A percentile compares a stretch with the other conserved stretches of the same genome.
Conservation (phyloP, 1,140 invertebrate genomes). For the Drosophila rufa region DNA sequence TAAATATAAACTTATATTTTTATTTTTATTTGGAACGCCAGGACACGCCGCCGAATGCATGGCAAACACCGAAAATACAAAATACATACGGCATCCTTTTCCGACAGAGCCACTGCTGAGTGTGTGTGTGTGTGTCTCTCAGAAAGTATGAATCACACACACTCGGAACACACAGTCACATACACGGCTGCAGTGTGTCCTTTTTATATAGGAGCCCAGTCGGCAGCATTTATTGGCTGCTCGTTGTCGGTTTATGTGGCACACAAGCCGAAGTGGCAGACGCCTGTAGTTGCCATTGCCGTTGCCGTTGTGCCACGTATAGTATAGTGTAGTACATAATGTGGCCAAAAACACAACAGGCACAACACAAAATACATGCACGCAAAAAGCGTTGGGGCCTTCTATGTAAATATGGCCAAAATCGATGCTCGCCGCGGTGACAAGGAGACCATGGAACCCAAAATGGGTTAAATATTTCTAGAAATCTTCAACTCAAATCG, state of each 20-base stretch:
- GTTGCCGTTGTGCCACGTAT: constrained; percentile 7
- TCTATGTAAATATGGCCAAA: constrained; percentile 58
- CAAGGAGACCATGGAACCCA: constrained; percentile 33
- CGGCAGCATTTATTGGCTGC: constrained; percentile 82
- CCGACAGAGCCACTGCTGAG: constrained; percentile 13
- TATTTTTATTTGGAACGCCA: constrained; percentile 59
- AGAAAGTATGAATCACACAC: constrained; percentile 62
- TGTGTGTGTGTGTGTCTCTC: constrained; percentile 19
- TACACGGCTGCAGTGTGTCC: constrained; percentile 72
- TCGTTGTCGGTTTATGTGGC: constrained; percentile 81
- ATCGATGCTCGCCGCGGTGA: constrained; percentile 57
- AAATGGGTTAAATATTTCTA: constrained; percentile 24
- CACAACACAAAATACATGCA: constrained; percentile 52
- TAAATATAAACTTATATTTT: constrained; percentile 84
- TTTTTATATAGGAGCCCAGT: constrained; percentile 64
- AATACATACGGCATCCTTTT: constrained; percentile 62
- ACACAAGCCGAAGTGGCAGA: constrained; percentile 78
- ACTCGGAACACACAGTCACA: constrained; percentile 12
- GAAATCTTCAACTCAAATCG: constrained; percentile 22
- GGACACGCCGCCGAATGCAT: constrained; percentile 46
- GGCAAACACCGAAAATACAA: constrained; percentile 55
- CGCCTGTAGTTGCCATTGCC: constrained; percentile 33
- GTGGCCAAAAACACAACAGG: constrained; percentile 58
- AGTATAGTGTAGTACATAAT: constrained; percentile 62
- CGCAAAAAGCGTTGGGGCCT: constrained; percentile 47